These are phyloP conservation scores for Cydia fagiglandana DNA, from an alignment of 1,140 invertebrate genomes.

Conservation along the genomic window DNA sequence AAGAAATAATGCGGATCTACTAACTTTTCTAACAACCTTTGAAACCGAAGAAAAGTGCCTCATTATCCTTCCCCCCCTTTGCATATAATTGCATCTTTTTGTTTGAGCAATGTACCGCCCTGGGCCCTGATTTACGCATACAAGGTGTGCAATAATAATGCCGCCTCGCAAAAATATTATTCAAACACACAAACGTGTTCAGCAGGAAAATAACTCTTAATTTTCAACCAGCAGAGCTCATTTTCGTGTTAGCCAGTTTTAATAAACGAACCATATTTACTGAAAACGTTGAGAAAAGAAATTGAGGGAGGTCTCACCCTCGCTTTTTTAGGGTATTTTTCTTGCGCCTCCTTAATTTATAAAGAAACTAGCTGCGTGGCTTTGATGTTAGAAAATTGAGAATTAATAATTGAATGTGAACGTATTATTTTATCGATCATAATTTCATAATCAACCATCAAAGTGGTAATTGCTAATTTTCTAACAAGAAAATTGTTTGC, in stretches of 20 bases:
- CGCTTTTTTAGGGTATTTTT: constrained; percentile 73
- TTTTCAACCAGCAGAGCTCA: constrained; percentile 37
- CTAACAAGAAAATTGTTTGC: not conserved
- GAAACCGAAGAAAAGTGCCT: constrained; percentile 43
- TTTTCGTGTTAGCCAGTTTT: constrained; percentile 42
- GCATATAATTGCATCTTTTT: constrained; percentile 76
- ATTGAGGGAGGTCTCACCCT: constrained; percentile 70
- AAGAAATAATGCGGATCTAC: not conserved
- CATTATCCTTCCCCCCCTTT: constrained; percentile 51
- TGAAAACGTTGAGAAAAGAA: constrained; percentile 72
- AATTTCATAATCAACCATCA: not conserved
- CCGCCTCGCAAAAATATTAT: constrained; percentile 67
- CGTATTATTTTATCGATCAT: not conserved
- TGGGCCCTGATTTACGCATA: constrained; percentile 74
- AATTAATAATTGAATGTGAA: constrained; percentile 1
- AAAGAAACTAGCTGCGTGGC: constrained; percentile 69
- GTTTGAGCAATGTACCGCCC: constrained; percentile 64
- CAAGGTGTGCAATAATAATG: constrained; percentile 75
- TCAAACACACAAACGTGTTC: constrained; percentile 41
- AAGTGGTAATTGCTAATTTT: not conserved
- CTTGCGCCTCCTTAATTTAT: constrained; percentile 73
- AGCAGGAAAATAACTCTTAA: constrained; percentile 46
- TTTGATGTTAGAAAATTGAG: constrained; percentile 49
- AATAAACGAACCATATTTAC: constrained; percentile 59
- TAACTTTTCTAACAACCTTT: constrained; percentile 5